Base-by-base conservation (phyloP, 2,113 vertebrate genomes). In the Bungarus multicinctus region DNA sequence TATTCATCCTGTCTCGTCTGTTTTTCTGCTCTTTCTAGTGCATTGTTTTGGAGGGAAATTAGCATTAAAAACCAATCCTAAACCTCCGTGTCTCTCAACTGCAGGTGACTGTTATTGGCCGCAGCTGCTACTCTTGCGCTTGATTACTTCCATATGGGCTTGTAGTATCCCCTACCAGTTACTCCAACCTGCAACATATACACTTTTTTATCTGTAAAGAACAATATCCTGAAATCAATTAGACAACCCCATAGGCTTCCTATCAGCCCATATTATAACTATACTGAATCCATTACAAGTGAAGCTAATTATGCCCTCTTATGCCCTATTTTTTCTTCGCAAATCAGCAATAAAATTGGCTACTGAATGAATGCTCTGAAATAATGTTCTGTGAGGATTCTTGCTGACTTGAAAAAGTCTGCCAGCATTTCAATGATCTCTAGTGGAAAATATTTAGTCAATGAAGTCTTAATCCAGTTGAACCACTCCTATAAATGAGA, bases 31-130 rank as follows among this genome's bases (percentile, higher is more conserved):
- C 97, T 95, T 97, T 96, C 97, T 97, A 96, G 96, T 95, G 93
- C 97, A 98, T 98, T 98, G 98, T 98, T 97, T 96, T 97, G 94
- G 50, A 96, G 96, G 97, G 97, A 55, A 98, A 98, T 98, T 98
- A 98, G 98, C 98, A 98, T 98, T 96, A 97, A 97, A 97, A 98
- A 97, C 97, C 97, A 97, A 97, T 97, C 98, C 97, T 64, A 97
- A 97, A 95, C 96, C 97, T 97, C 98, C 94, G 93, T 23, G 96
- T 97, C 97, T 97, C 97, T 97, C 97, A 95, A 95, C 97, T 98
- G 99, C 99, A 99, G 99, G 98, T 99, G 98, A 99, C 98, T 99
- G 98, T 98, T 99, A 98, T 98, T 98, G 98, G 98, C 98, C 98
- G 98, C 99, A 99, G 98, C 99, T 99, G 99, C 98, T 98, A 97